Evolutionary conservation across 2,113 vertebrate genomes (phyloP), one percentile per base, ranked within the genome.

Genomic region (Galbula dea): DNA sequence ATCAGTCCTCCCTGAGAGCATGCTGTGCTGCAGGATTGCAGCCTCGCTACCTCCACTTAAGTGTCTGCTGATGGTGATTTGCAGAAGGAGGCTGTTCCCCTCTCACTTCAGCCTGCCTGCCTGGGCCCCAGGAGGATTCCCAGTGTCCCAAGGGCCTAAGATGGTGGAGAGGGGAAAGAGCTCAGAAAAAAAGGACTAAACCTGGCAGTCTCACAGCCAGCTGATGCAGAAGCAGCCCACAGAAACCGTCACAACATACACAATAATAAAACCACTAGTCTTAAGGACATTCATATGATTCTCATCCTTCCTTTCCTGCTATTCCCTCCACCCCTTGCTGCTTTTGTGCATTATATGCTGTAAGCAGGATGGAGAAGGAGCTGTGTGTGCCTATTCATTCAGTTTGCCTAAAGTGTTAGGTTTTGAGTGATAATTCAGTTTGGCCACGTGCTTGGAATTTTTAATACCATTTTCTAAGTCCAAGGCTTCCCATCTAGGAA

Each of bases 21-120:
- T 26, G 1, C 23, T 0, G 0, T 23, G 59, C 24, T 74, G 54
- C 19, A 23, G 62, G 48, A 29, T 10, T 46, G 30, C 65, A 68
- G 30, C 57, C 32, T 46, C 2, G 0, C 30, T 32, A 17, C 24
- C 15, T 46, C 61, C 26, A 6, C 0, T 0, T 17, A 30, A 54
- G 1, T 10, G 7, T 41, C 22, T 49, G 36, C 1, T 59, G 78
- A 0, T 51, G 39, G 0, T 51, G 66, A 4, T 36, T 30, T 73
- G 51, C 49, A 66, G n/a, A 18, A 48, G 61, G 51, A 59, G 11
- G 14, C 13, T 74, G 45, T 79, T 6, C 36, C 9, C 20, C 15
- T 45, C 14, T 12, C 22, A 0, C 73, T 27, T 34, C 72, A 58
- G 62, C 27, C 55, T 32, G 46, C 48, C 2, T 9, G 18, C 3